Evolutionary conservation across 2,888 invertebrate species (phyloP).

Genomic region (Fragum sueziense): DNA sequence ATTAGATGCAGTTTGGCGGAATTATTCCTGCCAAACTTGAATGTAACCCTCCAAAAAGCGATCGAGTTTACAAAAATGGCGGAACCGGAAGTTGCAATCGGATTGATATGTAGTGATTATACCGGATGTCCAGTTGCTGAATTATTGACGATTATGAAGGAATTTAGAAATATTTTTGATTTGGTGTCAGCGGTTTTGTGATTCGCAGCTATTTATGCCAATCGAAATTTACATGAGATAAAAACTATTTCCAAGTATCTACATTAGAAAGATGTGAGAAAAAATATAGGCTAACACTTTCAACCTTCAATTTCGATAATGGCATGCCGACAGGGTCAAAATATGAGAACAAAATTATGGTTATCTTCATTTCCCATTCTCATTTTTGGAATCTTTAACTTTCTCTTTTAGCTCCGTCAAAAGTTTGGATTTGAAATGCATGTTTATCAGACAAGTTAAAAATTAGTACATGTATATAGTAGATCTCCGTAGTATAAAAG

Average conservation of each 20-base stretch:
- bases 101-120: background rate
- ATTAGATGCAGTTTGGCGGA: background rate
- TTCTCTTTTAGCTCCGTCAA: too few relatives aligned
- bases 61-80: background rate
- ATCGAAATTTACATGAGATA: background rate
- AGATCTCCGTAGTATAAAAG: too few relatives aligned
- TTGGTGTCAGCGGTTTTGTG: background rate
- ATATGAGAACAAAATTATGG: too few relatives aligned
- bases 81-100: conserved; percentile 17
- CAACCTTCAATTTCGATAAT: too few relatives aligned
- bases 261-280: background rate
- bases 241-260: background rate
- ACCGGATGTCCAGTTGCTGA: background rate
- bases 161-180: background rate
- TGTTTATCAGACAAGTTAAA: too few relatives aligned
- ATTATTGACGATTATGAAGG: background rate
- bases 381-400: too few relatives aligned
- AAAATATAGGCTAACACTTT: background rate
- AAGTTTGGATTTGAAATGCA: too few relatives aligned
- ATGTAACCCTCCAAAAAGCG: background rate
- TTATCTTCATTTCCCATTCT: too few relatives aligned
- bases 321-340: too few relatives aligned
- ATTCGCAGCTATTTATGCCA: background rate
- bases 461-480: too few relatives aligned
- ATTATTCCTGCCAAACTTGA: background rate